phyloP scores from a whole-genome alignment of 2,797 vertebrate genomes.

The Falco novaeseelandiae region DNA sequence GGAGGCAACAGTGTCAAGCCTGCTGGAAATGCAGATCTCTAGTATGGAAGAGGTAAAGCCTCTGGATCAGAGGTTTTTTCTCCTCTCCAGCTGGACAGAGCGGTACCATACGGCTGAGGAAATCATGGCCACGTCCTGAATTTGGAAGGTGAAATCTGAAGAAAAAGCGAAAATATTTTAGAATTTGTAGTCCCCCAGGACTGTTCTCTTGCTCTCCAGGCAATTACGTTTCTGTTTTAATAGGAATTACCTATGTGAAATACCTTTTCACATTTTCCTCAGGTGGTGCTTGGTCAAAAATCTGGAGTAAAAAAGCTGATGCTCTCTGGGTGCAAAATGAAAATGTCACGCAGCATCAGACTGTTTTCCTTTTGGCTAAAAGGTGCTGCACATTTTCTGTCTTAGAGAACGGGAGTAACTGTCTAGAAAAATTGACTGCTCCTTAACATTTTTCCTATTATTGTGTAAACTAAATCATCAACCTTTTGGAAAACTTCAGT shows the following conservation, averaged over 20 bases:
- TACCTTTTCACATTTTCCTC: not conserved
- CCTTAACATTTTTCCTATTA: not conserved
- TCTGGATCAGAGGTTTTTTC: not conserved
- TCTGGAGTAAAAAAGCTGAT: not conserved
- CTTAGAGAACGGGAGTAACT: not conserved
- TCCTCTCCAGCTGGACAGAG: not conserved
- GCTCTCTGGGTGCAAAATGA: not conserved
- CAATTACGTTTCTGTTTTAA: not conserved
- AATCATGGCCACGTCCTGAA: not conserved
- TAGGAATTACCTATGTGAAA: not conserved
- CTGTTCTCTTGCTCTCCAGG: not conserved
- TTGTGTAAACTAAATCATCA: not conserved
- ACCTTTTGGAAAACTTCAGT: not conserved
- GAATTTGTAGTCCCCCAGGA: not conserved
- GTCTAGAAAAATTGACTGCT: not conserved
- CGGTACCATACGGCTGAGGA: not conserved
- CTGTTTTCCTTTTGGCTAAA: not conserved
- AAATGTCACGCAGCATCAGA: not conserved
- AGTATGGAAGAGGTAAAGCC: not conserved
- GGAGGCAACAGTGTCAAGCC: too few relatives aligned
- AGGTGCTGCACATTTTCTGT: not conserved
- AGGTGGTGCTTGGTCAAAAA: not conserved
- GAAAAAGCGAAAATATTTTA: not conserved
- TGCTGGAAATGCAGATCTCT: not conserved
- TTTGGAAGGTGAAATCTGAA: not conserved